Conservation (phyloP, 53 echinoderm and acorn worm genomes). For the Patiria pectinifera region DNA sequence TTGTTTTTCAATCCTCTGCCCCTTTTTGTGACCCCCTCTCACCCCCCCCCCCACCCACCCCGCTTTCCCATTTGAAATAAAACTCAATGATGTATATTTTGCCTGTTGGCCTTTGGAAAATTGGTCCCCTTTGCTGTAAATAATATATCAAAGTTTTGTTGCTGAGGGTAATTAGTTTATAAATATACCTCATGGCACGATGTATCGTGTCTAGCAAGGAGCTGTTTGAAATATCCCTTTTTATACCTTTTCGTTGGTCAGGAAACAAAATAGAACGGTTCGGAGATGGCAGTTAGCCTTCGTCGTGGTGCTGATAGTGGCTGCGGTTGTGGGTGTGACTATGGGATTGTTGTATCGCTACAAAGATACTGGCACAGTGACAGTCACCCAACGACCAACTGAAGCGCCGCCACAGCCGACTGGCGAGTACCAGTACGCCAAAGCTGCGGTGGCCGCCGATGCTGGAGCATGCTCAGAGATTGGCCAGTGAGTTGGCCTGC, state of each 20-base stretch:
- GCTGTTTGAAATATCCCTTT: background rate
- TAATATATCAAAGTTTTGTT: no score
- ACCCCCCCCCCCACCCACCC: no score
- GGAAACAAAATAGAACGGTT: background rate
- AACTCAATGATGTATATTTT: no score
- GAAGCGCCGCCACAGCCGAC: background rate
- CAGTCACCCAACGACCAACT: conserved; percentile 6
- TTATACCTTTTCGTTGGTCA: background rate
- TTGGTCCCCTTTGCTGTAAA: no score
- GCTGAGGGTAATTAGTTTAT: no score
- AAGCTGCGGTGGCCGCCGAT: conserved; percentile 86
- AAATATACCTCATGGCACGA: no score
- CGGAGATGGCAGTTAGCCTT: conserved; percentile 41
- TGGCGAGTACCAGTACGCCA: conserved; percentile 56
- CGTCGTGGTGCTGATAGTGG: background rate
- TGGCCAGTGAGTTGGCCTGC: conserved; percentile 67
- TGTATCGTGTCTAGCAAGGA: no score
- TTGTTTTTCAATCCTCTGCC: no score
- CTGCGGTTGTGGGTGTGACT: conserved; percentile 21
- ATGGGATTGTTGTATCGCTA: conserved; percentile 51
- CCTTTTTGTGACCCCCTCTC: no score
- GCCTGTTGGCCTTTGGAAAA: no score
- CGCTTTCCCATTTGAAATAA: no score
- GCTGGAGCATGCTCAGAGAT: conserved; percentile 79
- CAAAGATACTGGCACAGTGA: background rate